These are phyloP conservation scores for Metaphire vulgaris DNA, from an alignment of 1,140 invertebrate species.

Conservation along the genomic window DNA sequence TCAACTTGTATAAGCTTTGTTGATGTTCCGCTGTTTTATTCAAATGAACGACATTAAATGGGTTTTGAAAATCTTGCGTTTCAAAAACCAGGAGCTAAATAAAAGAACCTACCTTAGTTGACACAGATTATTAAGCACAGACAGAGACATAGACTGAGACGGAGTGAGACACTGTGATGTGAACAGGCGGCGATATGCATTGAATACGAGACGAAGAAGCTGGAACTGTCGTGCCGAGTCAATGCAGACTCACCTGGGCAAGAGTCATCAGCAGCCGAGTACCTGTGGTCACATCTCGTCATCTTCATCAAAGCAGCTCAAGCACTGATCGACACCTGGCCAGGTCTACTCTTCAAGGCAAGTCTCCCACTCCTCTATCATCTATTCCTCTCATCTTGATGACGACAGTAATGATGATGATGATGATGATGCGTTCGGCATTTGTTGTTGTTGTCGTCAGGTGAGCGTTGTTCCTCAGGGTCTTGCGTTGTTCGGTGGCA, in stretches of 20 bases:
- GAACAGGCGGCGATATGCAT: neutral
- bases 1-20: too few species aligned
- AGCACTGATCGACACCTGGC: neutral
- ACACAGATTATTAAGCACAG: too few species aligned
- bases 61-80: too few species aligned
- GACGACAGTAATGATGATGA: too few species aligned
- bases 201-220: neutral
- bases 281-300: neutral
- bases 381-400: too few species aligned
- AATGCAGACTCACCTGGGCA: neutral
- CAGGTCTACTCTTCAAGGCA: neutral
- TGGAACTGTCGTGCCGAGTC: neutral
- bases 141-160: too few species aligned
- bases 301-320: neutral
- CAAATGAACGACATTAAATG: too few species aligned
- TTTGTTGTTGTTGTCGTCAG: too few species aligned
- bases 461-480: neutral
- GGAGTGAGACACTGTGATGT: neutral
- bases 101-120: too few species aligned
- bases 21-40: too few species aligned
- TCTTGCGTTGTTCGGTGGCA: neutral
- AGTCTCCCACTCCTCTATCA: neutral
- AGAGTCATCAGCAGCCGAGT: neutral
- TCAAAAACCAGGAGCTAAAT: too few species aligned
- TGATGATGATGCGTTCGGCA: too few species aligned